Conservation (phyloP, 2,888 invertebrate genomes). For the Hypercompe scribonia region DNA sequence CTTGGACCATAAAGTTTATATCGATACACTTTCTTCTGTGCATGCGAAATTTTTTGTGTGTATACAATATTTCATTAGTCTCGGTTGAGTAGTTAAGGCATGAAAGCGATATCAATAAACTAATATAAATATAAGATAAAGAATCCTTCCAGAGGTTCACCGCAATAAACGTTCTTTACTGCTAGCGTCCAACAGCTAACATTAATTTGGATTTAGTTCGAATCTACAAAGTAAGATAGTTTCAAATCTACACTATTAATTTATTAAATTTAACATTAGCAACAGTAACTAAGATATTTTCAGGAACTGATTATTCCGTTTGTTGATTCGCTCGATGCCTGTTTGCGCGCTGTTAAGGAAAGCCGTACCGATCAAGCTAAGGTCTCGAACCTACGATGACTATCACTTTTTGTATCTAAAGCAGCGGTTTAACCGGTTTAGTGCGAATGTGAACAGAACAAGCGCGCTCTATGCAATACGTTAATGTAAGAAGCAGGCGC, state of each 20-base stretch:
- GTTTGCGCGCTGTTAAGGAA: conserved; percentile 46
- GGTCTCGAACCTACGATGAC: conserved; percentile 66
- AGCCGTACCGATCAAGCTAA: conserved; percentile 51
- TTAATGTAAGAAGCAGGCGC: conserved; percentile 28
- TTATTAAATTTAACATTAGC: neutral
- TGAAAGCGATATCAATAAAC: neutral
- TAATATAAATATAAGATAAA: no score
- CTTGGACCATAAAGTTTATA: no score
- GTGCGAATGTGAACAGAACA: conserved; percentile 59
- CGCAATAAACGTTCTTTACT: no score
- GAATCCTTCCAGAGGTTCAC: no score
- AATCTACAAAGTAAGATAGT: neutral
- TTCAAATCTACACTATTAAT: neutral
- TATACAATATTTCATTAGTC: neutral
- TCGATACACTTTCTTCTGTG: neutral
- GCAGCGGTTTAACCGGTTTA: conserved; percentile 69
- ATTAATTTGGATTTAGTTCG: neutral
- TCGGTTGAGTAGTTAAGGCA: neutral
- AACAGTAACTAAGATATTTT: neutral
- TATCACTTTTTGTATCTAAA: conserved; percentile 74
- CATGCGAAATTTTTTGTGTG: neutral
- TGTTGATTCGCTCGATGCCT: conserved; percentile 14
- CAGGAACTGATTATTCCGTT: conserved; percentile 8
- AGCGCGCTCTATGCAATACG: conserved; percentile 42
- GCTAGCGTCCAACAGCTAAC: no score